Evolutionary conservation across 64 coral and sea anemone genomes (phyloP).

Genomic region (Platygyra sinensis): DNA sequence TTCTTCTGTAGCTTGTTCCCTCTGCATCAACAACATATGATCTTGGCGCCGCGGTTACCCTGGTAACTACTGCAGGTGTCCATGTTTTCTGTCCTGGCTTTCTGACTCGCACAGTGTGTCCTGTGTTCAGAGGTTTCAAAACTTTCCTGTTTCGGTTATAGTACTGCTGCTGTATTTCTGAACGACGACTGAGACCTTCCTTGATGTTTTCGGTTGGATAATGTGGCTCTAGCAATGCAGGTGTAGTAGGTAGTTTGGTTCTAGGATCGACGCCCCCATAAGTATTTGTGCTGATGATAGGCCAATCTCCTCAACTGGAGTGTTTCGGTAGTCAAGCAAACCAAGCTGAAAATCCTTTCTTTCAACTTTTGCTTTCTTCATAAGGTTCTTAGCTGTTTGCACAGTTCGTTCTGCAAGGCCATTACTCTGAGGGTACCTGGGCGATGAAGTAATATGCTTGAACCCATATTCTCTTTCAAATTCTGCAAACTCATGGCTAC

Average conservation of each 20-base stretch:
- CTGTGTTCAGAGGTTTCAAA: not conserved
- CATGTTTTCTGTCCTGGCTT: constrained; percentile 20
- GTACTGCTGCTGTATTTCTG: constrained; percentile 5
- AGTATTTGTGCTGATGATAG: not conserved
- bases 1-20: too few species aligned
- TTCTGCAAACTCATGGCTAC: not conserved
- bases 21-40: too few species aligned
- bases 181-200: not conserved
- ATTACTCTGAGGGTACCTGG: too few species aligned
- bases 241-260: too few species aligned
- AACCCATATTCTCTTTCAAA: too few species aligned
- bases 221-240: too few species aligned
- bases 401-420: not conserved
- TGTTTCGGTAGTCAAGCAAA: too few species aligned
- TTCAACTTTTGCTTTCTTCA: constrained; percentile 10
- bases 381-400: constrained; percentile 7
- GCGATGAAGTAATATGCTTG: not conserved
- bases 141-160: not conserved
- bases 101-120: not conserved
- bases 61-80: constrained; percentile 8
- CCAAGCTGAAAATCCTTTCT: not conserved
- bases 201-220: constrained; percentile 5
- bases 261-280: too few species aligned
- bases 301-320: not conserved
- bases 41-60: not conserved